Evolutionary conservation across 2,113 vertebrate genomes (phyloP).

Genomic region (Sarotherodon lohbergeri): DNA sequence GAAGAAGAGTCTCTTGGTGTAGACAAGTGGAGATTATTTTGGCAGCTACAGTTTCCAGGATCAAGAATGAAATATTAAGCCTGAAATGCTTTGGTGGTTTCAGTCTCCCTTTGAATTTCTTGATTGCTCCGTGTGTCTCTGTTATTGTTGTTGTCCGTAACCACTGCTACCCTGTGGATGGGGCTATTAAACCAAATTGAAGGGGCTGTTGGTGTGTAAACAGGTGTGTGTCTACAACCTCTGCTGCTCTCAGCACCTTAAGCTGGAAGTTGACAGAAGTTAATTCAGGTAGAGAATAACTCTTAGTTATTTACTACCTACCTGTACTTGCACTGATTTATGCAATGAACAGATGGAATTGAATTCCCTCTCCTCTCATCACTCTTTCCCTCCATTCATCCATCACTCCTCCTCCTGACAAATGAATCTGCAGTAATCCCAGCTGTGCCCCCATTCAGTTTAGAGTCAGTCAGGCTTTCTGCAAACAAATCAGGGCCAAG

Average conservation of each 20-base stretch:
- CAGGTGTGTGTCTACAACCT: neutral
- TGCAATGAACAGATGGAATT: slow-evolving; percentile 5
- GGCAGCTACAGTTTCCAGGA: neutral
- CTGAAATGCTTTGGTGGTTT: neutral
- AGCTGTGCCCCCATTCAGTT: neutral
- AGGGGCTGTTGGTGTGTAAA: neutral
- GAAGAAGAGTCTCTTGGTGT: neutral
- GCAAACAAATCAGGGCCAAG: neutral
- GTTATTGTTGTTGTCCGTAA: neutral
- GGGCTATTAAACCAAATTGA: neutral
- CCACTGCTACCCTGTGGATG: neutral
- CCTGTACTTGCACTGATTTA: neutral
- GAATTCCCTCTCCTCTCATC: neutral
- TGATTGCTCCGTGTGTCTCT: neutral
- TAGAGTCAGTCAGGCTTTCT: neutral
- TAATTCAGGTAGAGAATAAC: neutral
- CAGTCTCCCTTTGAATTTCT: neutral
- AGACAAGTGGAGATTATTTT: neutral
- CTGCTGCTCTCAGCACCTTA: neutral
- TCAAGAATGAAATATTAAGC: neutral
- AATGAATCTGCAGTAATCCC: slow-evolving; percentile 7
- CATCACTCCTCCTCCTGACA: neutral
- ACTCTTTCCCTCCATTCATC: neutral
- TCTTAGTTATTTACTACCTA: slow-evolving; percentile 24
- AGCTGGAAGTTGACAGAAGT: neutral